Evolutionary conservation across 2,113 vertebrate species (phyloP).

Genomic region (Gymnobelideus leadbeateri): DNA sequence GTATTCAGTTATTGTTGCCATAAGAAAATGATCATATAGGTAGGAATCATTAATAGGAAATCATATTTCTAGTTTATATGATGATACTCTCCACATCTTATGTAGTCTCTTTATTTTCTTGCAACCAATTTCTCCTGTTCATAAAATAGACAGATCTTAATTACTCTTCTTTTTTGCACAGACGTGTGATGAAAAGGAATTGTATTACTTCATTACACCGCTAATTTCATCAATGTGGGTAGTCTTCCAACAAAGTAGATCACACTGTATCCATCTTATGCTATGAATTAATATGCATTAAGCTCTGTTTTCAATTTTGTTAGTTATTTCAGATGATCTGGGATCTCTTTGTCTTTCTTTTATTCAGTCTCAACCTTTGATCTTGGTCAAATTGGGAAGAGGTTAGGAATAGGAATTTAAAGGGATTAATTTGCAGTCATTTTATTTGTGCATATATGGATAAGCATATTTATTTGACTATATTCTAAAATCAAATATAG

Average conservation of each 20-base stretch:
- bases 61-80: neutral
- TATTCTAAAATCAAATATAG: neutral
- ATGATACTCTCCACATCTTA: neutral
- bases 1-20: neutral
- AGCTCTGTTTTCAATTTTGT: neutral
- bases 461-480: neutral
- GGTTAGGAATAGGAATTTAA: neutral
- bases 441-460: neutral
- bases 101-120: neutral
- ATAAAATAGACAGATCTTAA: neutral
- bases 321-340: neutral
- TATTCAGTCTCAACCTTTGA: neutral
- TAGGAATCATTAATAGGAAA: conserved; percentile 12
- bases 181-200: neutral
- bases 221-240: neutral
- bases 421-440: neutral
- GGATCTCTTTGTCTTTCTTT: neutral
- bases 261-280: neutral
- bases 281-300: neutral
- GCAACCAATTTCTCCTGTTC: neutral
- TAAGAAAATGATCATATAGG: conserved; percentile 1
- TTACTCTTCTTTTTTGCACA: neutral
- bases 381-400: neutral
- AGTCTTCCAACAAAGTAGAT: neutral
- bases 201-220: neutral